phyloP scores from a whole-genome alignment of 1,140 invertebrate genomes.

The Paramacrobiotus metropolitanus region DNA sequence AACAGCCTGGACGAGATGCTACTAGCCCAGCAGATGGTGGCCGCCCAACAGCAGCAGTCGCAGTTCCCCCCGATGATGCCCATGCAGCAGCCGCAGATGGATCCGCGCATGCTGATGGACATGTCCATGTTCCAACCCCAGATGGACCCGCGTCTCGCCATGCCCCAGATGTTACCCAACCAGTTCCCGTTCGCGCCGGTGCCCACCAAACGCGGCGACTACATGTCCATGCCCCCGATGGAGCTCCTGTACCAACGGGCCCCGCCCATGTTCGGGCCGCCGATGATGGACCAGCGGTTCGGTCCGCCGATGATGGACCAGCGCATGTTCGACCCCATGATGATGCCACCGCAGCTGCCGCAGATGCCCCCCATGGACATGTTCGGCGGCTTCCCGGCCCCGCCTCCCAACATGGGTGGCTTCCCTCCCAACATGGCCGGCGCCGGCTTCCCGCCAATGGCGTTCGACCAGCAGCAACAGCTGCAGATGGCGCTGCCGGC shows the following conservation, averaged over 20 bases:
- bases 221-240: not conserved
- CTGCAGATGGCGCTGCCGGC: not conserved
- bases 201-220: too few relatives aligned
- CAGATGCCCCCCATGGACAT: too few relatives aligned
- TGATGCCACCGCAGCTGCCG: too few relatives aligned
- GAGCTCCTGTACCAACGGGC: not conserved
- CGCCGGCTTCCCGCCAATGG: too few relatives aligned
- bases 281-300: too few relatives aligned
- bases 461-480: not conserved
- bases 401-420: too few relatives aligned
- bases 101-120: not conserved
- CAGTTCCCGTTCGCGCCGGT: not conserved
- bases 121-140: not conserved
- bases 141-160: not conserved
- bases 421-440: too few relatives aligned
- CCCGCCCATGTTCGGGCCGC: not conserved
- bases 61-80: not conserved
- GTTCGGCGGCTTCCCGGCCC: too few relatives aligned
- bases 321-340: too few relatives aligned
- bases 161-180: not conserved
- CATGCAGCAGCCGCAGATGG: not conserved
- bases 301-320: too few relatives aligned
- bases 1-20: not conserved
- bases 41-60: not conserved
- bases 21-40: not conserved